A percentile compares a stretch with the other conserved stretches of the same genome.
These are phyloP conservation scores for Eristalis intricaria DNA, from an alignment of 2,888 invertebrate genomes.

Conservation along the genomic window DNA sequence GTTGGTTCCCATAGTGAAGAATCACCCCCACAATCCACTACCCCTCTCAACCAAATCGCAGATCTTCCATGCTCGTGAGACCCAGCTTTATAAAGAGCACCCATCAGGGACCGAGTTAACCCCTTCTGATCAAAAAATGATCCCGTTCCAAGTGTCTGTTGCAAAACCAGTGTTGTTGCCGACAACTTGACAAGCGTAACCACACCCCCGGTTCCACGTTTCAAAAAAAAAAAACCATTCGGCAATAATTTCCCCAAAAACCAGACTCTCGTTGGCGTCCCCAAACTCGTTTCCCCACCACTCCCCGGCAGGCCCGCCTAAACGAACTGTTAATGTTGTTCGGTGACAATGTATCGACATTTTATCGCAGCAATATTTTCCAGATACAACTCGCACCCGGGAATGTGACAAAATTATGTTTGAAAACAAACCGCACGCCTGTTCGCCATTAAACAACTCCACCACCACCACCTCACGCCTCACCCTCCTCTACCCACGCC, in stretches of 20 bases:
- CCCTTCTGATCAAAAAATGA: too few species aligned
- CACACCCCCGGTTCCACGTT: not conserved
- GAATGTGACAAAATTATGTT: slow-evolving; percentile 60
- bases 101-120: too few species aligned
- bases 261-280: not conserved
- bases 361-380: slow-evolving; percentile 21
- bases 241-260: not conserved
- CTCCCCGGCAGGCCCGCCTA: not conserved
- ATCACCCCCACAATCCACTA: too few species aligned
- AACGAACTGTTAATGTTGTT: slow-evolving; percentile 7
- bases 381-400: slow-evolving; percentile 24
- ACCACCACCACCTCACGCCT: not conserved
- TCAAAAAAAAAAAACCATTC: not conserved
- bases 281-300: not conserved
- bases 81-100: too few species aligned
- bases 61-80: too few species aligned
- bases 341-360: slow-evolving; percentile 23
- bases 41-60: too few species aligned
- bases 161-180: not conserved
- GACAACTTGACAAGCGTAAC: not conserved
- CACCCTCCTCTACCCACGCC: slow-evolving; percentile 7
- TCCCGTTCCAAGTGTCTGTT: too few species aligned
- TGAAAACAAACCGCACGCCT: slow-evolving; percentile 49
- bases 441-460: slow-evolving; percentile 22
- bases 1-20: too few species aligned